Base-by-base conservation (phyloP, 2,888 invertebrate genomes). In the Gari tellinella region DNA sequence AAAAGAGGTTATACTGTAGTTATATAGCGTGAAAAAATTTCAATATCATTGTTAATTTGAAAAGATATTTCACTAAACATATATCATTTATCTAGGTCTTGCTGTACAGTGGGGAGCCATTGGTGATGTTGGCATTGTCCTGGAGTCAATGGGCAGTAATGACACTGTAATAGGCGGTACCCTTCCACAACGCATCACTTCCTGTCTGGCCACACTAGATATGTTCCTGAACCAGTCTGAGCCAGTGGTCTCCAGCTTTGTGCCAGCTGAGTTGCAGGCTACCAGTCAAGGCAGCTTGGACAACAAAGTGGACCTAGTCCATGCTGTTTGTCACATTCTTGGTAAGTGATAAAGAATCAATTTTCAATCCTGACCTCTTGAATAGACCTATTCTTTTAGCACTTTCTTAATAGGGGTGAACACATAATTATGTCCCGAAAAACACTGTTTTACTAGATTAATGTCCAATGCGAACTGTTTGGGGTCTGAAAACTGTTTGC, bases 61-160 rank as follows among this genome's bases (percentile, higher is more conserved):
- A n/a, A n/a, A n/a, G n/a, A n/a, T n/a, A n/a, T n/a, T n/a, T n/a
- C n/a, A n/a, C n/a, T n/a, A n/a, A n/a, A 49, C 15, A 49, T 49
- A 5, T 14, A 3, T 23, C 49, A 49, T 19, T 43, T 17, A 5
- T 43, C 19, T 72, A 92, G 92, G 90, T 0, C 92, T 95, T 56
- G 97, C 99, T 46, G 96, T 99, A 86, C 99, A 99, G 93, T 99
- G 99, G 99, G 99, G 99, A 82, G 99, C 99, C 72, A 96, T 99
- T 88, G 99, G 98, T 67, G 99, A 99, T 92, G 98, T 98, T 46
- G 99, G 99, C 60, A 94, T 99, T 65, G 94, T 99, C 72, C 93
- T 96, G 88, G 97, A 98, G 88, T 96, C 95, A 52, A 96, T 98
- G 94, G 94, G 97, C 52, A 96, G 86, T 62, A 98, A 97, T 92